Evolutionary conservation across 2,888 invertebrate genomes (phyloP), one percentile per base, ranked within the genome.

Genomic region (Rotaria magnacalcarata): DNA sequence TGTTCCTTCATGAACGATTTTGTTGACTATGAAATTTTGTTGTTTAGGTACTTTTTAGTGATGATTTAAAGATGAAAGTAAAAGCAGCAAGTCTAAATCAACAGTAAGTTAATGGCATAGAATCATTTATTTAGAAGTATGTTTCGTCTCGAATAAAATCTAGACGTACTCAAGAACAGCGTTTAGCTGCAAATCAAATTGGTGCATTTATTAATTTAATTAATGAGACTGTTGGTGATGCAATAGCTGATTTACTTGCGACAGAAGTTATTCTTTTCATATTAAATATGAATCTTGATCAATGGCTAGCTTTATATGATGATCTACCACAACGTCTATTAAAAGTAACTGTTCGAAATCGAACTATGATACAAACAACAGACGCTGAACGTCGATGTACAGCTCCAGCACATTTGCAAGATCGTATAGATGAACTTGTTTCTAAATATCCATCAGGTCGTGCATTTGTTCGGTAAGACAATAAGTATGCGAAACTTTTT

Each of bases 191-290:
- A 21, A 80, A 80, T 47, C 80, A 80, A 80, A 21, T 80, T 24
- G 47, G n/a, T 47, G 24, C 80, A 10, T 80, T 80, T 47, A 80
- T 56, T 24, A n/a, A 74, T 56, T 14, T 85, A 47, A 84, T 87
- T 84, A 88, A 87, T 80, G 89, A 89, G 91, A 90, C 91, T 67
- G 90, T 98, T 0, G 99, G 99, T 0, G 99, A 99, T 92, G 98
- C 98, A 6, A 94, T 99, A 86, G 96, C 97, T 0, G 98, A 98
- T 90, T 93, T 99, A 93, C 92, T 99, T 87, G 91, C 97, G 10
- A 96, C 98, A 1, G 99, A 99, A 91, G 94, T 94, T 0, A 94
- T 97, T 85, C 93, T 99, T 47, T 94, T 56, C 4, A 34, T 85
- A 56, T 34, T 74, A 41, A 96, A 95, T 8, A 95, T 95, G 94